A percentile compares a stretch with the other conserved stretches of the same genome.
Evolutionary conservation across 2,888 invertebrate species (phyloP).

Genomic region (Poecilus cupreus): DNA sequence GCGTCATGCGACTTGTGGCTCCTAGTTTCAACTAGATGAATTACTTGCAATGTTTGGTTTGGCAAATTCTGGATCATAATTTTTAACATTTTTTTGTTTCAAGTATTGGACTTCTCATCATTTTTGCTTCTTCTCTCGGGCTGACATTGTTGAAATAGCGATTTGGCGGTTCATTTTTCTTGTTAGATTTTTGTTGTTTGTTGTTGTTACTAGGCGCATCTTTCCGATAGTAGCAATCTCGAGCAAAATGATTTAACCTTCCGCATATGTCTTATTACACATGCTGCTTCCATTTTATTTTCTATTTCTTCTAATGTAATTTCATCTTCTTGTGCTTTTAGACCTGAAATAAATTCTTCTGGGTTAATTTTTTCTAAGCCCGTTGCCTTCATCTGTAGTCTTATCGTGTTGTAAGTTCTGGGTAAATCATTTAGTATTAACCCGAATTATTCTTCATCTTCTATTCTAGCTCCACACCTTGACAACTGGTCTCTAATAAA

Average conservation of each 20-base stretch:
- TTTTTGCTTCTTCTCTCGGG: too few species aligned
- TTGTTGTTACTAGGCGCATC: background rate
- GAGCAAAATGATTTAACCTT: background rate
- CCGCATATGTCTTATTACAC: background rate
- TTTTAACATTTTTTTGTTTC: background rate
- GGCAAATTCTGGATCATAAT: background rate
- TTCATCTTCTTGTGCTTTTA: conserved; percentile 23
- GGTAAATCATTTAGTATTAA: conserved; percentile 18
- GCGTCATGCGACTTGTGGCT: background rate
- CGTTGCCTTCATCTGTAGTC: conserved; percentile 25
- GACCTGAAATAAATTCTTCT: conserved; percentile 4
- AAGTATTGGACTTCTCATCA: too few species aligned
- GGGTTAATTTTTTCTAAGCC: background rate
- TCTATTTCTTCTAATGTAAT: background rate
- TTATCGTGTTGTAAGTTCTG: background rate
- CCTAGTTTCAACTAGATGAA: background rate
- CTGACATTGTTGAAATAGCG: too few species aligned
- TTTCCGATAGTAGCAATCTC: background rate
- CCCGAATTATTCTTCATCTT: conserved; percentile 30
- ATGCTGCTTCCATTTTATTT: conserved; percentile 5
- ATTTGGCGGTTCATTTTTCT: too few species aligned
- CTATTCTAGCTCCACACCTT: background rate
- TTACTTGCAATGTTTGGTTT: background rate
- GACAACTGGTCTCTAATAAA: background rate
- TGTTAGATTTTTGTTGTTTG: too few species aligned